Evolutionary conservation across 2,888 invertebrate genomes (phyloP).

Genomic region (Drosophila mimica): DNA sequence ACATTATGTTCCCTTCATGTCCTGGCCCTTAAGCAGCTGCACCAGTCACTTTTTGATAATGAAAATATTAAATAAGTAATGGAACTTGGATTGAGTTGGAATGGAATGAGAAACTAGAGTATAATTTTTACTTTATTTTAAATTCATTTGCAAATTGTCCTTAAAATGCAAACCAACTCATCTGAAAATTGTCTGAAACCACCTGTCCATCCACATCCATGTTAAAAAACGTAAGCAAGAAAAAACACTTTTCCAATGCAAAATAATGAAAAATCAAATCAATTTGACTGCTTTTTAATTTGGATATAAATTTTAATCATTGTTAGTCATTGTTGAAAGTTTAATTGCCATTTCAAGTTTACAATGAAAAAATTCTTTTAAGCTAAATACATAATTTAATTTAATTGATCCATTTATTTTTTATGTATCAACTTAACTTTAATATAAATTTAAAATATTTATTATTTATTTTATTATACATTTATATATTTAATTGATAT

Average conservation of each 20-base stretch:
- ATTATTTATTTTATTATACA: background rate
- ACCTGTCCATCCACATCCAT: background rate
- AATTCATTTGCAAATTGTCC: background rate
- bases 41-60: background rate
- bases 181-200: background rate
- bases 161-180: background rate
- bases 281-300: background rate
- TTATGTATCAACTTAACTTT: background rate
- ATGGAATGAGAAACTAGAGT: background rate
- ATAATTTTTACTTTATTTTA: background rate
- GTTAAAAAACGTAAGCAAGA: background rate
- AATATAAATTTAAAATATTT: background rate
- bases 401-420: background rate
- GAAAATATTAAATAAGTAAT: background rate
- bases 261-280: background rate
- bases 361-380: background rate
- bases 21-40: constrained; percentile 46
- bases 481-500: background rate
- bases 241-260: background rate
- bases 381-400: background rate
- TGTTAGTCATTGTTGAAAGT: background rate
- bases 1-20: constrained; percentile 2
- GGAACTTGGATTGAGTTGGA: background rate
- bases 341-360: background rate
- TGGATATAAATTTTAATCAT: background rate